Evolutionary conservation across 2,888 invertebrate genomes (phyloP).

Genomic region (Odiellus spinosus): DNA sequence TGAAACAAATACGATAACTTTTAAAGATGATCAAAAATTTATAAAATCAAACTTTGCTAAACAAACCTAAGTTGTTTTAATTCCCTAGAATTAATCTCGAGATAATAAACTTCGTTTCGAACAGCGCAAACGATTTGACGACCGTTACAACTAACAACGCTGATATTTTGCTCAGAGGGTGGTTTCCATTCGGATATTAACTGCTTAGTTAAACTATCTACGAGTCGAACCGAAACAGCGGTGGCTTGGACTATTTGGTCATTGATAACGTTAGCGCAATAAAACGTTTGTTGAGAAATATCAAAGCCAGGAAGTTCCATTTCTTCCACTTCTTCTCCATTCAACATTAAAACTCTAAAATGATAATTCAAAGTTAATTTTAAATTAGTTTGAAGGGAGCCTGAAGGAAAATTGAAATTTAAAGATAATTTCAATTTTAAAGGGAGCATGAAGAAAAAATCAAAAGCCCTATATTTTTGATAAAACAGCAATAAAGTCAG

Average conservation of each 20-base stretch:
- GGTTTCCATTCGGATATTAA: slow-evolving; percentile 53
- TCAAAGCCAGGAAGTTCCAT: slow-evolving; percentile 84
- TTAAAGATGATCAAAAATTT: neutral
- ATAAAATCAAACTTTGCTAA: slow-evolving; percentile 5
- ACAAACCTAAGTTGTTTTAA: slow-evolving; percentile 20
- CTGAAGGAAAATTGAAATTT: no score
- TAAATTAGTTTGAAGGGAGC: no score
- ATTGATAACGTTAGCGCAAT: slow-evolving; percentile 72
- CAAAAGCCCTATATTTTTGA: no score
- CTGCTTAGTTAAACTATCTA: slow-evolving; percentile 47
- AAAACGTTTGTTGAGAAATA: slow-evolving; percentile 82
- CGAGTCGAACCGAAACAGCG: slow-evolving; percentile 51
- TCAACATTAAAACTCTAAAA: slow-evolving; percentile 60
- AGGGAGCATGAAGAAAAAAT: no score
- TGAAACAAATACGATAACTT: slow-evolving; percentile 4
- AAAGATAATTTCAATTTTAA: no score
- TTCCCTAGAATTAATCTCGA: slow-evolving; percentile 50
- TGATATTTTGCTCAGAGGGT: slow-evolving; percentile 52
- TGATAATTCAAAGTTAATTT: no score
- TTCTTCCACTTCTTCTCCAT: slow-evolving; percentile 94
- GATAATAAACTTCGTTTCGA: slow-evolving; percentile 68
- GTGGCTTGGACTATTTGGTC: slow-evolving; percentile 63
- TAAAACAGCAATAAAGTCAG: no score
- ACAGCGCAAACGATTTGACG: slow-evolving; percentile 66
- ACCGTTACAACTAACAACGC: slow-evolving; percentile 69